Base-by-base conservation (phyloP, 1,140 invertebrate species). In the Drosophila takahashii region DNA sequence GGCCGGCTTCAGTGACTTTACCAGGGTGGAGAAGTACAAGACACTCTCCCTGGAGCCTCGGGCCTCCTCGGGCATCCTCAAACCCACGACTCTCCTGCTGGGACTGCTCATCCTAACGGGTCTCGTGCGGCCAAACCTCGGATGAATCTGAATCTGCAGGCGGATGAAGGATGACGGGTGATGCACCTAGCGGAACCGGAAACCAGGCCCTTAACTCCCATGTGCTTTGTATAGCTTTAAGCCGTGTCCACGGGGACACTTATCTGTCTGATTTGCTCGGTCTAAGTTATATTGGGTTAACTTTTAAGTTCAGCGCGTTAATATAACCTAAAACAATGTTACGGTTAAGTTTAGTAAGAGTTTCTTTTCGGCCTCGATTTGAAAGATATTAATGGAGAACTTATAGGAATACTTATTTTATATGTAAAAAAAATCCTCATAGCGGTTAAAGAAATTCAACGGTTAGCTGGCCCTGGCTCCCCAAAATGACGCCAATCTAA, bases 1-100 rank as follows among this genome's bases (percentile, higher is more conserved):
- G 37, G 93, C 93, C 13, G 93, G 93, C 0, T 77, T 91, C 29
- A 92, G 92, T 71, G 91, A 92, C 53, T 93, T 64, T 22, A 91
- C 87, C 26, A 77, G 73, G 51, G 80, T 90, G 34, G 78, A 78
- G 58, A 83, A 85, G 52, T 91, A 84, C 54, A 69, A 34, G 42
- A 92, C 91, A 36, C 41, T 85, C 8, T 90, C 89, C 10, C 72
- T 91, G 10, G 90, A 89, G 41, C 91, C 89, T 4, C 74, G 79
- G 0, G 26, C 54, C 15, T 64, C 74, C 0, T 65, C 81, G n/a
- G 57, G 66, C 0, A 29, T 18, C 8, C 32, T 41, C 27, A 10
- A 48, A 22, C 27, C 69, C 26, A 47, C 54, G 0, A 1, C 45
- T 4, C 15, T 69, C 3, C n/a, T 26, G n/a, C 42, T 70, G 50